These are phyloP conservation scores for Limosa lapponica DNA, from an alignment of 2,797 vertebrate genomes.

Conservation along the genomic window DNA sequence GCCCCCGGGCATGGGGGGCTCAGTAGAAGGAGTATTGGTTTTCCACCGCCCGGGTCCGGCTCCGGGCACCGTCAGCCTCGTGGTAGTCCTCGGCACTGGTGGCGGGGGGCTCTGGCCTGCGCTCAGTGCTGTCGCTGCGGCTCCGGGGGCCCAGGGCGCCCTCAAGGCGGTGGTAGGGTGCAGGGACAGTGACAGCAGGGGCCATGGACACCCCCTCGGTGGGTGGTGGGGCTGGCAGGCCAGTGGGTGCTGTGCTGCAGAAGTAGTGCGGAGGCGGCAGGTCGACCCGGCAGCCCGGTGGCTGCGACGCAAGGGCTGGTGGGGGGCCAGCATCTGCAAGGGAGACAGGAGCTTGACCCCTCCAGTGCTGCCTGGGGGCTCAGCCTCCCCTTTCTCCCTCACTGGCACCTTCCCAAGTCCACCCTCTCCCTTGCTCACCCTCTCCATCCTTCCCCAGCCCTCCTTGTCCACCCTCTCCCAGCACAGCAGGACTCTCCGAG, in stretches of 20 bases:
- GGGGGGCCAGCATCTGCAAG: constrained; percentile 78
- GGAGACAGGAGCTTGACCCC: neutral
- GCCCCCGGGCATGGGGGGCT: neutral
- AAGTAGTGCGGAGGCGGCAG: constrained; percentile 83
- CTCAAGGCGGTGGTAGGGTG: constrained; percentile 84
- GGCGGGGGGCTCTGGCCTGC: constrained; percentile 85
- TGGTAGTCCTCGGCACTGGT: constrained; percentile 86
- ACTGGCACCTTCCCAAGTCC: fast-evolving
- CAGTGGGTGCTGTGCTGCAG: constrained; percentile 72
- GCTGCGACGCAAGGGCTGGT: constrained; percentile 75
- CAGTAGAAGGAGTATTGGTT: constrained; percentile 99
- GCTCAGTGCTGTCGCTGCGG: constrained; percentile 91
- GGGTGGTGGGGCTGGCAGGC: constrained; percentile 64
- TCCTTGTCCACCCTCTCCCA: neutral
- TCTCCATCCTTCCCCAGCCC: neutral
- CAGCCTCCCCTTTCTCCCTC: too few species aligned
- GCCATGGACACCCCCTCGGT: constrained; percentile 76
- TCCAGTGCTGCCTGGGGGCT: neutral
- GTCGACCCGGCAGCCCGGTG: constrained; percentile 83
- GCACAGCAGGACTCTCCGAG: fast-evolving
- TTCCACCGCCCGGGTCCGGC: constrained; percentile 90
- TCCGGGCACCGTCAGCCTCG: constrained; percentile 85
- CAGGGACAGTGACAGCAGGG: constrained; percentile 75
- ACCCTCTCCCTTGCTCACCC: neutral
- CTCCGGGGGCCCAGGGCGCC: constrained; percentile 82